Evolutionary conservation across 2,888 invertebrate species (phyloP).

Genomic region (Himalopsyche japonica): DNA sequence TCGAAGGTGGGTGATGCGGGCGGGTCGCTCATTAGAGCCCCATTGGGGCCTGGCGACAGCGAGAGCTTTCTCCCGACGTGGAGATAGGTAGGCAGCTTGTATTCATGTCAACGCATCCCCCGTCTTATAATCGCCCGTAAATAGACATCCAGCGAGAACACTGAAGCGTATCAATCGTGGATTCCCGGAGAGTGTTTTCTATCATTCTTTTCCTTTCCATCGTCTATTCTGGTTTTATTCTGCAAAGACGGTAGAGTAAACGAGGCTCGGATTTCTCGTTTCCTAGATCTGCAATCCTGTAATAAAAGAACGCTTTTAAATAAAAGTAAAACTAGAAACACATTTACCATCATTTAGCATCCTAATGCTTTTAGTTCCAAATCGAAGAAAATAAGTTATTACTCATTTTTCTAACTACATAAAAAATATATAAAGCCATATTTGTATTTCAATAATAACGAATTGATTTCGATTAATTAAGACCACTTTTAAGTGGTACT

Average conservation of each 20-base stretch:
- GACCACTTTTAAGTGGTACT: no score
- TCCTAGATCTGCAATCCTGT: neutral
- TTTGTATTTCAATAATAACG: no score
- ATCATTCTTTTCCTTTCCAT: neutral
- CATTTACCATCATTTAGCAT: neutral
- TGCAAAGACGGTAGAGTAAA: neutral
- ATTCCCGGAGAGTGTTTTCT: neutral
- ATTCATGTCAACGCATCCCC: constrained; percentile 13
- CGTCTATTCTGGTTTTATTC: neutral
- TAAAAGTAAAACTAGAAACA: neutral
- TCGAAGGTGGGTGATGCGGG: neutral
- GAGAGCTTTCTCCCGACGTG: neutral
- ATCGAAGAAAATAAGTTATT: no score
- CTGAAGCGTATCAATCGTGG: neutral
- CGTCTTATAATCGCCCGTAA: neutral
- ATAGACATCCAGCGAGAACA: neutral
- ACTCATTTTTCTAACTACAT: no score
- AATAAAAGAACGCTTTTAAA: neutral
- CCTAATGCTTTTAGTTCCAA: no score
- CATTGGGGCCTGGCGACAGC: neutral
- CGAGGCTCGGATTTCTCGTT: neutral
- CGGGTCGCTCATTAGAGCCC: neutral
- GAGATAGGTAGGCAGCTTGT: neutral
- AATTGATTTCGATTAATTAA: no score
- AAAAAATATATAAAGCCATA: no score